Evolutionary conservation across 2,797 vertebrate species (phyloP).

Genomic region (Diglossa cyanea): DNA sequence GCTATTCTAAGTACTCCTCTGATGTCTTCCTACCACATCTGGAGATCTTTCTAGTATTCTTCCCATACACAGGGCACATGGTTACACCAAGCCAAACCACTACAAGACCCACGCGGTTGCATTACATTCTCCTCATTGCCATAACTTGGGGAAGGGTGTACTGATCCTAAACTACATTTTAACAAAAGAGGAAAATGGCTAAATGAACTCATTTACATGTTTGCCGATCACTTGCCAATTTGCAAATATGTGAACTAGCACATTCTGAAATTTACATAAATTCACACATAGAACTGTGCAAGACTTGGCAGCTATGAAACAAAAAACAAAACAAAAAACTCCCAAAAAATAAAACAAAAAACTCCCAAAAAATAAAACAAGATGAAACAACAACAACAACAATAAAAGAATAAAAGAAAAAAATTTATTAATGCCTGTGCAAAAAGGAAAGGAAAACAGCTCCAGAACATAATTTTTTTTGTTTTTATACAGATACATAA

Average conservation of each 20-base stretch:
- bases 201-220: conserved; percentile 44
- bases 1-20: background rate
- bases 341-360: background rate
- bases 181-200: background rate
- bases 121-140: background rate
- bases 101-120: fast-evolving
- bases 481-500: background rate
- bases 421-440: conserved; percentile 21
- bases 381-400: background rate
- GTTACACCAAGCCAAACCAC: background rate
- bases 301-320: conserved; percentile 42
- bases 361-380: background rate
- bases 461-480: background rate
- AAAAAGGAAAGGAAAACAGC: background rate
- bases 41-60: background rate
- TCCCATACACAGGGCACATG: fast-evolving
- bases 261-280: conserved; percentile 58
- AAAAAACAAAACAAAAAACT: background rate
- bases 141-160: background rate
- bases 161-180: background rate
- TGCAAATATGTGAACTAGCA: conserved; percentile 61
- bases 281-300: conserved; percentile 56
- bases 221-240: conserved; percentile 61
- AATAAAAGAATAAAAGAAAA: background rate
- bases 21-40: background rate